Evolutionary conservation across 2,113 vertebrate genomes (phyloP).

Genomic region (Bettongia penicillata): DNA sequence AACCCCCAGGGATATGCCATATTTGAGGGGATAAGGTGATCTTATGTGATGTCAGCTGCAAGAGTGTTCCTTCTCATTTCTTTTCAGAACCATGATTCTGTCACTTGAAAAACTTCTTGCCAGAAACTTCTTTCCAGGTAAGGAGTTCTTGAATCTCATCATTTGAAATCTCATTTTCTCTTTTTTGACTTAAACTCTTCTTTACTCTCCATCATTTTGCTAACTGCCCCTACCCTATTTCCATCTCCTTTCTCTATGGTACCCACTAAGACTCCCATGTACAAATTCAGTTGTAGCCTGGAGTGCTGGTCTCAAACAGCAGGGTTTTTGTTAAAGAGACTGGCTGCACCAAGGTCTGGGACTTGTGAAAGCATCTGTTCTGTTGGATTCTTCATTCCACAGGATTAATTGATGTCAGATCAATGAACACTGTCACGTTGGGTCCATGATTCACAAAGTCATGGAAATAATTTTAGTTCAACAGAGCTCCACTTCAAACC

Average conservation of each 20-base stretch:
- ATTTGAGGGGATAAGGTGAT: not conserved
- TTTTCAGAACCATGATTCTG: not conserved
- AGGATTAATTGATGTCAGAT: constrained; percentile 28
- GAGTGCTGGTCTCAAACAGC: not conserved
- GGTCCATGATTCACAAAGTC: not conserved
- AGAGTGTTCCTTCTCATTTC: not conserved
- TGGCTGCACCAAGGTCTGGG: not conserved
- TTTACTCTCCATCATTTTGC: not conserved
- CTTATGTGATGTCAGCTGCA: not conserved
- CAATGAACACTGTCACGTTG: not conserved
- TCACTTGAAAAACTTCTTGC: not conserved
- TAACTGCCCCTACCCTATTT: not conserved
- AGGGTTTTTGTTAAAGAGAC: not conserved
- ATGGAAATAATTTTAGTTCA: constrained; percentile 11
- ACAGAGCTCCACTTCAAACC: constrained; percentile 33
- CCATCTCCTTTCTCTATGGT: not conserved
- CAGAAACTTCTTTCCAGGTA: not conserved
- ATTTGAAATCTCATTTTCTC: not conserved
- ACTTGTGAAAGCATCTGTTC: constrained; percentile 3
- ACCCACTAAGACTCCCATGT: not conserved
- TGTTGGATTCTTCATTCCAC: not conserved
- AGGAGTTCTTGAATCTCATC: not conserved
- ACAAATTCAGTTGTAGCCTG: not conserved
- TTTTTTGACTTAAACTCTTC: not conserved
- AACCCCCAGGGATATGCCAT: not conserved